A percentile compares a stretch with the other conserved stretches of the same genome.
Conservation (phyloP, 2,888 invertebrate species). For the Eremobia ochroleuca region DNA sequence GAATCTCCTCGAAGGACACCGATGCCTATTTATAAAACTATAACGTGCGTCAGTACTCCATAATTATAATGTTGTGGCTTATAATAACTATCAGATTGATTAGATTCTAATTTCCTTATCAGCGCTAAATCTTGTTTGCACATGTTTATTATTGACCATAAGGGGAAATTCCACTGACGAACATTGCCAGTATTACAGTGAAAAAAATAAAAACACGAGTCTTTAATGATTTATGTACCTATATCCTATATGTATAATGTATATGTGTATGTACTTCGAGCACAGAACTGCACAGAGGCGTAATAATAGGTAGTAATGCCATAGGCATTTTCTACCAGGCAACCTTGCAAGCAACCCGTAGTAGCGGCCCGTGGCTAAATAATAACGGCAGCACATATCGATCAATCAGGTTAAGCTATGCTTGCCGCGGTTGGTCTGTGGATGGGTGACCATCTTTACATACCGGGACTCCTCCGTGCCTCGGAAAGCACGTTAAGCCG, state of each 20-base stretch:
- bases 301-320: neutral
- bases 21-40: neutral
- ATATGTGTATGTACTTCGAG: no score
- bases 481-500: no score
- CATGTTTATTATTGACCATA: neutral
- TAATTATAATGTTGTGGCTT: neutral
- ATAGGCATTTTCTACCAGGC: neutral
- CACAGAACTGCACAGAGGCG: no score
- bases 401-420: no score
- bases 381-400: no score
- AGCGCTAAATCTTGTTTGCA: neutral
- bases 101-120: neutral
- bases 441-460: no score
- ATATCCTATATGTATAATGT: no score
- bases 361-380: no score
- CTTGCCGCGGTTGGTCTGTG: no score
- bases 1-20: no score
- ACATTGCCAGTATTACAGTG: neutral
- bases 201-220: neutral
- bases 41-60: neutral
- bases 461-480: no score
- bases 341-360: no score
- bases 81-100: neutral
- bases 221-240: neutral
- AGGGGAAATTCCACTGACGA: neutral